Percentiles rank a stretch among this genome's conserved stretches.
Evolutionary conservation across 2,113 vertebrate species (phyloP).

Genomic region (Pedetes capensis): DNA sequence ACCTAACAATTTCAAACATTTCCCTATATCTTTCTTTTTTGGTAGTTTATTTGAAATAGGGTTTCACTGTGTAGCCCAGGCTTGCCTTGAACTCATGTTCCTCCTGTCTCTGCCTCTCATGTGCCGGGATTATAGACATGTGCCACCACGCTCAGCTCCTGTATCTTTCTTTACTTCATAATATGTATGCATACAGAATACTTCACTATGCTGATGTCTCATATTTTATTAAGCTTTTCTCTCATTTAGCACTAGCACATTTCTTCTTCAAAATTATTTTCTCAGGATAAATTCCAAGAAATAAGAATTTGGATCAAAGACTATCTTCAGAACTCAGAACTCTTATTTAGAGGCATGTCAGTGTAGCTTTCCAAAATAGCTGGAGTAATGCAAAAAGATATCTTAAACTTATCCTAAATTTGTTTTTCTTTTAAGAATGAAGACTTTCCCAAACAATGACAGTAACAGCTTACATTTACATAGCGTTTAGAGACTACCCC

Average conservation of each 20-base stretch:
- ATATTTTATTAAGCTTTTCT: neutral
- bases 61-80: no score
- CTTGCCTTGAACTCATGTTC: no score
- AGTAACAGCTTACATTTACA: neutral
- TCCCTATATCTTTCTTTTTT: no score
- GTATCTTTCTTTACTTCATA: neutral
- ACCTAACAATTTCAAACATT: no score
- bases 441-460: neutral
- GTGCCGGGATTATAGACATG: no score
- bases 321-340: neutral
- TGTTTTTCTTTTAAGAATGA: slow-evolving; percentile 22
- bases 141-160: no score
- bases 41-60: no score
- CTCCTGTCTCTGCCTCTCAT: no score
- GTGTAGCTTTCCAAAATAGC: neutral
- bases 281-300: slow-evolving; percentile 32
- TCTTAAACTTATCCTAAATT: slow-evolving; percentile 9
- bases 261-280: slow-evolving; percentile 9
- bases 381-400: neutral
- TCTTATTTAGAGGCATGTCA: neutral
- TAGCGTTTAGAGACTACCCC: neutral
- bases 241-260: neutral
- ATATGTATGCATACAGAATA: neutral
- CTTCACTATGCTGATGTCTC: neutral
- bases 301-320: slow-evolving; percentile 27